These are phyloP conservation scores for Helleia helle DNA, from an alignment of 2,888 invertebrate species.

Conservation along the genomic window DNA sequence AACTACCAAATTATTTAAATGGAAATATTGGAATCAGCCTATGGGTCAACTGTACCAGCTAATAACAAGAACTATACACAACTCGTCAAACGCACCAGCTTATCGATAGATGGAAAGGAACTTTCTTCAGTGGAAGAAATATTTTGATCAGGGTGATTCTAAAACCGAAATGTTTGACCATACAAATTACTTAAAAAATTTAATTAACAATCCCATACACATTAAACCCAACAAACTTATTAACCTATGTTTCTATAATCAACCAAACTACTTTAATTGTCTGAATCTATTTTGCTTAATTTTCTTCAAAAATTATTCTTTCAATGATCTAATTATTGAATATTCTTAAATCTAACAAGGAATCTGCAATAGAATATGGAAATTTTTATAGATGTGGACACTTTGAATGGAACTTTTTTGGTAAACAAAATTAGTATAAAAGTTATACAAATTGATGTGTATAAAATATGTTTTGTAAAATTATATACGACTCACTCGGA, in stretches of 20 bases:
- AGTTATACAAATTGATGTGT: too few species aligned
- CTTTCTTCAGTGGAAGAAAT: background rate
- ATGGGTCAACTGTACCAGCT: constrained; percentile 1
- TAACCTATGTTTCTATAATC: background rate
- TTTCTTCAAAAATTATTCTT: constrained; percentile 3
- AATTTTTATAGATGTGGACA: constrained; percentile 14
- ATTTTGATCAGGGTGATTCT: background rate
- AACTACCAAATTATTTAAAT: constrained; percentile 1
- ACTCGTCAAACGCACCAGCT: constrained; percentile 5
- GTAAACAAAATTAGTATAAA: too few species aligned
- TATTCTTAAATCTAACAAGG: constrained; percentile 61
- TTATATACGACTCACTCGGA: background rate
- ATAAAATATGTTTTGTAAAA: background rate
- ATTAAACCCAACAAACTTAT: constrained; percentile 5
- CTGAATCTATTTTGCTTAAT: background rate
- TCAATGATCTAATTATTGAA: constrained; percentile 17
- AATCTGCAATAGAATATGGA: constrained; percentile 62
- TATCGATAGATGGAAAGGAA: constrained; percentile 3
- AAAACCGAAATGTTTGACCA: background rate
- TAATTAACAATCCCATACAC: constrained; percentile 1
- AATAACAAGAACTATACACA: constrained; percentile 6
- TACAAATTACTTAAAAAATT: background rate
- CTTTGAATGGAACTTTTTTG: too few species aligned
- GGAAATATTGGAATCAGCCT: constrained; percentile 10
- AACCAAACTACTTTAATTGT: background rate